Evolutionary conservation across 2,113 vertebrate species (phyloP).

Genomic region (Actinemys pallida): DNA sequence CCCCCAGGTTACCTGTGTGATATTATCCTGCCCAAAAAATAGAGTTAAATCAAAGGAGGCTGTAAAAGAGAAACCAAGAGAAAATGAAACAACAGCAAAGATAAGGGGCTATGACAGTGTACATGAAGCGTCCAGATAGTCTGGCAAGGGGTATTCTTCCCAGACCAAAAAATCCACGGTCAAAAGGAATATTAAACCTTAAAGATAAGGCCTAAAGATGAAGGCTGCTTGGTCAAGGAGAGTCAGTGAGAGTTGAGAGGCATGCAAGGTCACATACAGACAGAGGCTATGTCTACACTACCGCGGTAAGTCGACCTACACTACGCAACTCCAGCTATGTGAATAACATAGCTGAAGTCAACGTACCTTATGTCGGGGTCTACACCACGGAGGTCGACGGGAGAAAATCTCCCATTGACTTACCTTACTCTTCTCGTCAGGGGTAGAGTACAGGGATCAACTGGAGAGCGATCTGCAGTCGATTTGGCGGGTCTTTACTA

Average conservation of each 20-base stretch:
- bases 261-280: neutral
- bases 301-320: too few species aligned
- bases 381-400: too few species aligned
- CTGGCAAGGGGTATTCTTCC: neutral
- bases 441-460: too few species aligned
- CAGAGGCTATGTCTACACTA: neutral
- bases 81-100: neutral
- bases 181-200: neutral
- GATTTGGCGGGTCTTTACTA: too few species aligned
- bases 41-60: neutral
- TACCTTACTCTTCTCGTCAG: too few species aligned
- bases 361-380: too few species aligned
- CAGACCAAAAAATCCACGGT: neutral
- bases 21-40: conserved; percentile 1
- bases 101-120: neutral
- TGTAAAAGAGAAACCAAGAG: neutral
- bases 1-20: neutral
- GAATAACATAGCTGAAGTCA: too few species aligned
- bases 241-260: neutral
- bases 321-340: too few species aligned
- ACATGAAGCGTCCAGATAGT: fast-evolving
- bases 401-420: too few species aligned
- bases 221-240: too few species aligned
- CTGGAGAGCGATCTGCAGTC: too few species aligned
- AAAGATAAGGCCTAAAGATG: neutral